Evolutionary conservation across 1,140 invertebrate genomes (phyloP).

Genomic region (Megathymus violae): DNA sequence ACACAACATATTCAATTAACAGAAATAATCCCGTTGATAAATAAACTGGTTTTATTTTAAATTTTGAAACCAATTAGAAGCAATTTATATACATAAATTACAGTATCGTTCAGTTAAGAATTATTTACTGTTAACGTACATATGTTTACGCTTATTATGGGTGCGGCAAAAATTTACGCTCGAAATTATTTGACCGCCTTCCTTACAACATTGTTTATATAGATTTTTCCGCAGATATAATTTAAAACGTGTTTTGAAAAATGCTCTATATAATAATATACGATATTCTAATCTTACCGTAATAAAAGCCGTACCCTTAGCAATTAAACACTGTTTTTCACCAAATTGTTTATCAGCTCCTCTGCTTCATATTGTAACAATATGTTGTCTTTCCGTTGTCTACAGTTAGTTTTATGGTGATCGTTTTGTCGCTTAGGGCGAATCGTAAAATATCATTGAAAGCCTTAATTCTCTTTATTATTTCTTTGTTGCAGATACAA

Average conservation of each 20-base stretch:
- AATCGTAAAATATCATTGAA: constrained; percentile 77
- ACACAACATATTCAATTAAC: too few relatives aligned
- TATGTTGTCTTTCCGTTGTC: constrained; percentile 40
- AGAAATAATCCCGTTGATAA: too few relatives aligned
- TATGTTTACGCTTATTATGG: constrained; percentile 64
- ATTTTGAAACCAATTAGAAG: neutral
- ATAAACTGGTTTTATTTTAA: too few relatives aligned
- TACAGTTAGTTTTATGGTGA: constrained; percentile 72
- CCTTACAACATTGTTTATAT: constrained; percentile 43
- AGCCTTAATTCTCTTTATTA: constrained; percentile 81
- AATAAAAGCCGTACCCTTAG: constrained; percentile 2
- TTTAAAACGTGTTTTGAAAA: constrained; percentile 1
- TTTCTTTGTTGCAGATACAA: constrained; percentile 65
- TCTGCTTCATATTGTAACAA: constrained; percentile 36
- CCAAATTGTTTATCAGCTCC: neutral
- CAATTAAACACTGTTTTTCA: neutral
- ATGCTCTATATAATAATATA: constrained; percentile 24
- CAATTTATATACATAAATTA: constrained; percentile 39
- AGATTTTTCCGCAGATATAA: constrained; percentile 39
- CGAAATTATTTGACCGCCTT: constrained; percentile 45
- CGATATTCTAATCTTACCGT: constrained; percentile 6
- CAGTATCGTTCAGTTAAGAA: constrained; percentile 49
- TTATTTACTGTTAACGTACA: constrained; percentile 71
- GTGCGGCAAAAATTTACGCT: constrained; percentile 64
- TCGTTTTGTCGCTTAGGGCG: constrained; percentile 68